Conservation (phyloP, 2,113 vertebrate genomes). For the Eolophus roseicapilla region DNA sequence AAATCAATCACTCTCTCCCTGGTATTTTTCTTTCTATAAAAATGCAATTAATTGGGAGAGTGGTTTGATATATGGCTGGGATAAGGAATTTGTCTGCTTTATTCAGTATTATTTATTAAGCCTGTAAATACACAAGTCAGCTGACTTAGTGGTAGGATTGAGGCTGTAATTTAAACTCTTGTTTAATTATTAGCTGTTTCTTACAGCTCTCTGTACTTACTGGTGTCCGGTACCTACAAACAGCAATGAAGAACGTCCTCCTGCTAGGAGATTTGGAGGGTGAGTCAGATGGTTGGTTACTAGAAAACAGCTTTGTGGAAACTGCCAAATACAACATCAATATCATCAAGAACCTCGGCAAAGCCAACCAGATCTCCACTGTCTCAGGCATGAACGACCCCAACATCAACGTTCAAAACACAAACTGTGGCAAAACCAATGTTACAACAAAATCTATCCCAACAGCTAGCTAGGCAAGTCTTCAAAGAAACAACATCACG, state of each 20-base stretch:
- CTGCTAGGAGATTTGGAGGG: slow-evolving; percentile 79
- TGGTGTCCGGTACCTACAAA: slow-evolving; percentile 88
- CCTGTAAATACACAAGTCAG: not conserved
- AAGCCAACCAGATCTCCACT: slow-evolving; percentile 80
- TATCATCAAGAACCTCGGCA: slow-evolving; percentile 85
- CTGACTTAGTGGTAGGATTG: not conserved
- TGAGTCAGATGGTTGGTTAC: slow-evolving; percentile 86
- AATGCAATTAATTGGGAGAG: not conserved
- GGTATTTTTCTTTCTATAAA: not conserved
- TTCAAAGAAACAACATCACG: not conserved
- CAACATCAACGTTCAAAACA: slow-evolving; percentile 79
- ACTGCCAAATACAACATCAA: slow-evolving; percentile 83
- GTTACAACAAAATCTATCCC: slow-evolving; percentile 69
- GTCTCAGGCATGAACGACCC: slow-evolving; percentile 75
- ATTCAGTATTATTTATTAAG: not conserved
- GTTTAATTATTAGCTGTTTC: not conserved
- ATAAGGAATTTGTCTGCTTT: not conserved
- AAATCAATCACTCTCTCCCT: not conserved
- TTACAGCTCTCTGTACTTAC: slow-evolving; percentile 82
- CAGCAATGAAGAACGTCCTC: slow-evolving; percentile 84
- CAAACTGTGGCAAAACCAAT: slow-evolving; percentile 79
- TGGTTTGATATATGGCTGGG: not conserved
- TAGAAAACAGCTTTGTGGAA: slow-evolving; percentile 85
- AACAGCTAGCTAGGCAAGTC: not conserved
- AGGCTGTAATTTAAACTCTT: not conserved